phyloP scores from a whole-genome alignment of 2,113 vertebrate species.

The Leiothrix lutea region DNA sequence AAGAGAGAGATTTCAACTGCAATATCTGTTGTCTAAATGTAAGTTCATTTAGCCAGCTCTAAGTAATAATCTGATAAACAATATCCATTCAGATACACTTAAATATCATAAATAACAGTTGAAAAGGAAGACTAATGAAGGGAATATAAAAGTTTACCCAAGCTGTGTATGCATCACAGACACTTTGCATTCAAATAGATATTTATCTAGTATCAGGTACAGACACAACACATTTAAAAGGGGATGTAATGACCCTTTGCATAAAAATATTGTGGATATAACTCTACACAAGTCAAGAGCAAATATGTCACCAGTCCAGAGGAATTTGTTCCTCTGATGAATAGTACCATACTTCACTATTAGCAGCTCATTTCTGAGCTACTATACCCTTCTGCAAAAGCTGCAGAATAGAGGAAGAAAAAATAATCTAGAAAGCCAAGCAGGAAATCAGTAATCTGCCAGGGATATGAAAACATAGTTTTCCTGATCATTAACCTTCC shows the following conservation, averaged over 20 bases:
- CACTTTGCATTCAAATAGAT: not conserved
- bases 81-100: not conserved
- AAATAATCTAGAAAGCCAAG: not conserved
- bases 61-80: not conserved
- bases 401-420: not conserved
- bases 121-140: not conserved
- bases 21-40: not conserved
- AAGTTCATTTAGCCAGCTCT: not conserved
- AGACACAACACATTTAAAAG: not conserved
- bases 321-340: not conserved
- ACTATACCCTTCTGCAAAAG: not conserved
- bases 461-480: not conserved
- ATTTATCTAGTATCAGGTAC: not conserved
- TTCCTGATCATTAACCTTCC: not conserved
- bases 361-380: not conserved
- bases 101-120: not conserved
- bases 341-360: not conserved
- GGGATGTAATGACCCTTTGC: not conserved
- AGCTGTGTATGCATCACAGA: not conserved
- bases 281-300: not conserved
- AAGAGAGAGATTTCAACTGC: not conserved
- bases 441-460: not conserved
- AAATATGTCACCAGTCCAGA: not conserved
- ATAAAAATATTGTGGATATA: not conserved
- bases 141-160: not conserved